A percentile compares a stretch with the other conserved stretches of the same genome.
phyloP scores from a whole-genome alignment of 2,797 vertebrate genomes.

The Epinephelus malabaricus region DNA sequence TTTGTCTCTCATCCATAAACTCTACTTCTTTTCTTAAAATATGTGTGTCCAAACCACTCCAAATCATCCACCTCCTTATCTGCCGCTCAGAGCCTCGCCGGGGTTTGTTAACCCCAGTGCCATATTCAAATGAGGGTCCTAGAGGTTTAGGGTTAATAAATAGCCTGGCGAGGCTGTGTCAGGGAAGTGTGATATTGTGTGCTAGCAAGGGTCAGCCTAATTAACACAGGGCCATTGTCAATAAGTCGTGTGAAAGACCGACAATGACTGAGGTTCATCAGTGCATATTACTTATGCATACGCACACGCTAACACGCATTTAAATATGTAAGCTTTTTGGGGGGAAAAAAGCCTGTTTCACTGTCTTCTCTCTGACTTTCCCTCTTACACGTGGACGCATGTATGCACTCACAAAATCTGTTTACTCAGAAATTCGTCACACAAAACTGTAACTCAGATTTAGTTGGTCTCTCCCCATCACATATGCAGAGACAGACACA shows the following conservation, averaged over 20 bases:
- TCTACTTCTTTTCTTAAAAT: constrained; percentile 23
- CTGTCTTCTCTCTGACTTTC: constrained; percentile 11
- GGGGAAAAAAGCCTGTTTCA: background rate
- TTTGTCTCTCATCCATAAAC: constrained; percentile 35
- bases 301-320: constrained; percentile 43
- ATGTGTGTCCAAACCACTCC: constrained; percentile 34
- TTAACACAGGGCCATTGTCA: constrained; percentile 75
- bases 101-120: constrained; percentile 40
- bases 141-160: constrained; percentile 76
- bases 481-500: background rate
- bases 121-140: constrained; percentile 67
- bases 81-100: constrained; percentile 13
- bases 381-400: background rate
- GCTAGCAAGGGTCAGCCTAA: constrained; percentile 73
- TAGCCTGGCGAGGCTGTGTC: constrained; percentile 56
- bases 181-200: constrained; percentile 68
- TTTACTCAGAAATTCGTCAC: constrained; percentile 10
- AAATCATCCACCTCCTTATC: constrained; percentile 51
- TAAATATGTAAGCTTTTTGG: constrained; percentile 2
- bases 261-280: constrained; percentile 52
- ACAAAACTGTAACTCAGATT: constrained; percentile 8
- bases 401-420: constrained; percentile 10
- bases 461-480: constrained; percentile 17
- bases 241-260: constrained; percentile 76
- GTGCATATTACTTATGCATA: constrained; percentile 48